A percentile compares a stretch with the other conserved stretches of the same genome.
These are phyloP conservation scores for Macaria notata DNA, from an alignment of 2,888 invertebrate species.

Conservation along the genomic window DNA sequence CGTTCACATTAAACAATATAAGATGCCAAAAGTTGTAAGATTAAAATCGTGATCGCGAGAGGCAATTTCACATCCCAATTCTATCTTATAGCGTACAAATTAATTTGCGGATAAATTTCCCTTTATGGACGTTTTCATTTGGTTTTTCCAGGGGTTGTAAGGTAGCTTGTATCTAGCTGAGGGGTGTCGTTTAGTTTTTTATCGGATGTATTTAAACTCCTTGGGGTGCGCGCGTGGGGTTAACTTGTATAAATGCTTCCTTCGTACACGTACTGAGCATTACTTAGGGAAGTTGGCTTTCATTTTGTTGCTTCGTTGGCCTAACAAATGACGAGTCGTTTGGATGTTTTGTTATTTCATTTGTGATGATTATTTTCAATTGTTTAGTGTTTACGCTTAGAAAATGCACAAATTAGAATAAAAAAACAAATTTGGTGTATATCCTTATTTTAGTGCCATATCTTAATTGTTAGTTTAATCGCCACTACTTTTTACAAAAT, in stretches of 20 bases:
- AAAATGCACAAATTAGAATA: too few species aligned
- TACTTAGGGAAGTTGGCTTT: constrained; percentile 41
- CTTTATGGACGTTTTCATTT: constrained; percentile 71
- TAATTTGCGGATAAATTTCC: constrained; percentile 81
- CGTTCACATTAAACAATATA: too few species aligned
- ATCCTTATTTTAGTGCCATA: too few species aligned
- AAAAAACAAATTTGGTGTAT: too few species aligned
- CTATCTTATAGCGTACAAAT: constrained; percentile 54
- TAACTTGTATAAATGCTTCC: constrained; percentile 75
- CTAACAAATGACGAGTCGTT: constrained; percentile 33
- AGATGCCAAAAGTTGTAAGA: too few species aligned
- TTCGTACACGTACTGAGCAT: constrained; percentile 58
- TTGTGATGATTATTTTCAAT: constrained; percentile 3
- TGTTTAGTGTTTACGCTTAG: neutral
- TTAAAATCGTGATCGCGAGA: neutral
- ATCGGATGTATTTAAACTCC: constrained; percentile 77
- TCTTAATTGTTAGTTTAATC: too few species aligned
- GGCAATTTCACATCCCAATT: constrained; percentile 18
- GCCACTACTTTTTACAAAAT: too few species aligned
- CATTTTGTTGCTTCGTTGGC: constrained; percentile 24
- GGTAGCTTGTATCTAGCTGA: constrained; percentile 49
- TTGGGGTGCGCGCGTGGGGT: constrained; percentile 58
- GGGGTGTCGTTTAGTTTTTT: constrained; percentile 77
- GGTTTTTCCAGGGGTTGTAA: constrained; percentile 46
- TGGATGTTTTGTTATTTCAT: constrained; percentile 17